A percentile compares a stretch with the other conserved stretches of the same genome.
phyloP scores from a whole-genome alignment of 2,113 vertebrate genomes.

The Salminus brasiliensis region DNA sequence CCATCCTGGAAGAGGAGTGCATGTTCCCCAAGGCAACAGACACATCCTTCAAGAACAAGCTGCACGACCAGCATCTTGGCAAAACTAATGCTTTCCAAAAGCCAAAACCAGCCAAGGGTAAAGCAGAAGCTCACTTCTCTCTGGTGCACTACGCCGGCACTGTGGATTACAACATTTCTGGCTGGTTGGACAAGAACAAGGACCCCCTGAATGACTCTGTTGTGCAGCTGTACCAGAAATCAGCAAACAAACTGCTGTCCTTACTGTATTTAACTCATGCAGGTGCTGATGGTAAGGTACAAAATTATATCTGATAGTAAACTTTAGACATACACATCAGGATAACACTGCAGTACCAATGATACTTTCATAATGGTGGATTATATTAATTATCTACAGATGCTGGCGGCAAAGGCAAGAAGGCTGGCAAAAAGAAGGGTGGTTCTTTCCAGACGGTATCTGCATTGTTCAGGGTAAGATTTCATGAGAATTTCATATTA shows the following conservation, averaged over 20 bases:
- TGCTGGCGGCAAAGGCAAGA: no score
- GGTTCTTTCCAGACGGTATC: no score
- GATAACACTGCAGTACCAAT: no score
- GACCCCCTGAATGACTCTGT: slow-evolving; percentile 60
- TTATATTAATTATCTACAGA: no score
- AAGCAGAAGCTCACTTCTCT: slow-evolving; percentile 81
- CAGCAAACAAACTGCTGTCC: slow-evolving; percentile 41
- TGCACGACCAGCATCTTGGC: slow-evolving; percentile 51
- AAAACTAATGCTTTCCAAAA: slow-evolving; percentile 72
- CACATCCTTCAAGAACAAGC: slow-evolving; percentile 52
- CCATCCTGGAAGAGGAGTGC: slow-evolving; percentile 76
- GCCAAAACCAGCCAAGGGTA: slow-evolving; percentile 82
- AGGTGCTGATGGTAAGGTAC: slow-evolving; percentile 57
- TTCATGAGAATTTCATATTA: no score
- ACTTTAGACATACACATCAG: no score
- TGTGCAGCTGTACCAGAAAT: slow-evolving; percentile 51
- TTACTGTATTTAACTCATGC: slow-evolving; percentile 59
- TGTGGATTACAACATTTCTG: slow-evolving; percentile 80
- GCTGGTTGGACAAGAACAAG: slow-evolving; percentile 63
- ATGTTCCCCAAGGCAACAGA: slow-evolving; percentile 77
- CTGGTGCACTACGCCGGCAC: slow-evolving; percentile 82
- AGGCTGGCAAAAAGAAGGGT: no score
- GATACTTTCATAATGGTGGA: no score
- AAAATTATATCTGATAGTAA: no score
- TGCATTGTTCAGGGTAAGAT: no score